These are phyloP conservation scores for Hyla sarda DNA, from an alignment of 2,113 vertebrate species.

Conservation along the genomic window DNA sequence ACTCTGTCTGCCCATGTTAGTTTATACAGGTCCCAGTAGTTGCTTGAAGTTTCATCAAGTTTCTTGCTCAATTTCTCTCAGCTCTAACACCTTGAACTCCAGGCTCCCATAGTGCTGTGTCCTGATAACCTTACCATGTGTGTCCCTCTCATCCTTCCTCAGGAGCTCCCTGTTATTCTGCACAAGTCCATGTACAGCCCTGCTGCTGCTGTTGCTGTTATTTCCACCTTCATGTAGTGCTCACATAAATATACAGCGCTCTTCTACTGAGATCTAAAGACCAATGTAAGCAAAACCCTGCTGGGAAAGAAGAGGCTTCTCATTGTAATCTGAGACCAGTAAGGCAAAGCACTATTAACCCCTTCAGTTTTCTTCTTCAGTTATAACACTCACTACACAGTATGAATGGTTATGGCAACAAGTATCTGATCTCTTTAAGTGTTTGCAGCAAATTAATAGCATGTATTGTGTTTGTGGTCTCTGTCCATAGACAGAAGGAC, in stretches of 20 bases:
- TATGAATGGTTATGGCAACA: neutral
- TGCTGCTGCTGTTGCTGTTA: conserved; percentile 75
- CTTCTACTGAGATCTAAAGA: conserved; percentile 87
- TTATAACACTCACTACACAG: neutral
- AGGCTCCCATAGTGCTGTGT: conserved; percentile 71
- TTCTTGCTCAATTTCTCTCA: conserved; percentile 75
- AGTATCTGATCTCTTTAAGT: neutral
- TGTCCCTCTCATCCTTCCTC: conserved; percentile 60
- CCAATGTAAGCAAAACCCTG: conserved; percentile 90
- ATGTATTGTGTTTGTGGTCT: neutral
- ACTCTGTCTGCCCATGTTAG: conserved; percentile 15
- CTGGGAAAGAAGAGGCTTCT: conserved; percentile 96
- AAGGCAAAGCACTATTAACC: conserved; percentile 83
- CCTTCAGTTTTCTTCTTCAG: conserved; percentile 64
- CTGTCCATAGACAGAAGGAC: no score
- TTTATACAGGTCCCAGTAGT: neutral
- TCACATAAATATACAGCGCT: conserved; percentile 87
- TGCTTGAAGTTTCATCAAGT: conserved; percentile 43
- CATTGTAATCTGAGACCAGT: conserved; percentile 97
- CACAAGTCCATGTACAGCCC: conserved; percentile 77
- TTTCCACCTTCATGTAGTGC: conserved; percentile 82
- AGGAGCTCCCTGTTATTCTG: conserved; percentile 74
- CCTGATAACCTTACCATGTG: conserved; percentile 75
- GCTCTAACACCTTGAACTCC: conserved; percentile 75
- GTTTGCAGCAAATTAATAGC: neutral